Percentiles rank a stretch among this genome's conserved stretches.
phyloP scores from a whole-genome alignment of 1,140 invertebrate species.

The Neuroterus valhalla region DNA sequence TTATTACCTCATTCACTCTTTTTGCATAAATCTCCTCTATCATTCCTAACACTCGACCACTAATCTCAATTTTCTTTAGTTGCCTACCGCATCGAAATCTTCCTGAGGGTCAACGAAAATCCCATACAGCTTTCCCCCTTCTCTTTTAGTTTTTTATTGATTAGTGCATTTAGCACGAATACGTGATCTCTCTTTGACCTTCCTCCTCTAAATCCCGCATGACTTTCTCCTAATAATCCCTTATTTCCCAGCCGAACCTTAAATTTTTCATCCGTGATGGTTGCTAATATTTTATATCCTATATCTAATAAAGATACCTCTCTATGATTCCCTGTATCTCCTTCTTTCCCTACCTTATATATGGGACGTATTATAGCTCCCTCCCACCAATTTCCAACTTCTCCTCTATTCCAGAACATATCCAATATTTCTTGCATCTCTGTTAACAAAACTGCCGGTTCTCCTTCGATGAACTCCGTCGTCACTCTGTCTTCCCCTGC shows the following conservation, averaged over 20 bases:
- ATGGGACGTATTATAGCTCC: background rate
- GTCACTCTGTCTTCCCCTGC: background rate
- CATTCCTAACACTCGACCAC: slow-evolving; percentile 18
- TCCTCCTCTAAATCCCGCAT: slow-evolving; percentile 22
- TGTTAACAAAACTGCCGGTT: background rate
- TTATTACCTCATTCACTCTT: background rate
- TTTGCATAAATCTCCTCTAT: background rate
- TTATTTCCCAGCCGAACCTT: background rate
- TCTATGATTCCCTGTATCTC: too few relatives aligned
- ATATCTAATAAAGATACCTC: too few relatives aligned
- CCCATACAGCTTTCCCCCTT: too few relatives aligned
- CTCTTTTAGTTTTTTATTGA: too few relatives aligned
- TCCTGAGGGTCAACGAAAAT: slow-evolving; percentile 41
- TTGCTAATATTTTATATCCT: too few relatives aligned
- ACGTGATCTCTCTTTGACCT: too few relatives aligned
- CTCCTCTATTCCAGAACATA: background rate
- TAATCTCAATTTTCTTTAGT: slow-evolving; percentile 40
- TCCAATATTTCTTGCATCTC: background rate
- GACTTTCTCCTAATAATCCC: background rate
- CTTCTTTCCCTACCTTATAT: background rate
- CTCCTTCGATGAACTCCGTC: background rate
- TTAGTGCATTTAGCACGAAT: too few relatives aligned
- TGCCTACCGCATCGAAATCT: slow-evolving; percentile 50
- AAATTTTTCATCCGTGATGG: background rate
- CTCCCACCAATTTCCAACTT: background rate